These are phyloP conservation scores for Cryptus viduatorius DNA, from an alignment of 2,888 invertebrate genomes.

Conservation along the genomic window DNA sequence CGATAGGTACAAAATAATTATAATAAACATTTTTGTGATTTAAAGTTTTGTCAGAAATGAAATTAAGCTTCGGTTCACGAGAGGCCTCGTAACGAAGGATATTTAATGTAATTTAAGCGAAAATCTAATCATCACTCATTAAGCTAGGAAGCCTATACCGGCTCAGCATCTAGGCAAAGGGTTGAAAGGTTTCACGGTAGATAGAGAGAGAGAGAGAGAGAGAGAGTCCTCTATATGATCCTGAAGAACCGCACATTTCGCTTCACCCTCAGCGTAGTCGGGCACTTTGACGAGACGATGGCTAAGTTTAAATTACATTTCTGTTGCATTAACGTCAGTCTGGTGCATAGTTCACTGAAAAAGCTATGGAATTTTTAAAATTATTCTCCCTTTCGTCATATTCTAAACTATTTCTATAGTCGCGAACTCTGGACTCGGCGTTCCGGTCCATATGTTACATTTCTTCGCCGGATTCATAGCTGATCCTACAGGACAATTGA, in stretches of 20 bases:
- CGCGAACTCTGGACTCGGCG: neutral
- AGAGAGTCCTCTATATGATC: neutral
- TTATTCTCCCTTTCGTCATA: neutral
- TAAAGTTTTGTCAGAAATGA: neutral
- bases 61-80: neutral
- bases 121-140: constrained; percentile 24
- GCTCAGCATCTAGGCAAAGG: constrained; percentile 17
- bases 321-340: constrained; percentile 63
- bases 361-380: neutral
- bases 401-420: neutral
- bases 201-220: constrained; percentile 3
- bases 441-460: constrained; percentile 58
- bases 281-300: constrained; percentile 58
- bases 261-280: constrained; percentile 7
- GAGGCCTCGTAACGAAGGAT: neutral
- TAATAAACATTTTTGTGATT: neutral
- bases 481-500: constrained; percentile 59
- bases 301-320: constrained; percentile 69
- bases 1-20: neutral
- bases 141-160: constrained; percentile 1
- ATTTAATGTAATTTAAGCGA: constrained; percentile 15
- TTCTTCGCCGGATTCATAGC: constrained; percentile 60
- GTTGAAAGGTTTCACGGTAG: neutral
- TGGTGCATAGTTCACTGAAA: neutral
- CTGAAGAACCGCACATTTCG: constrained; percentile 18